phyloP scores from a whole-genome alignment of 2,888 invertebrate species.

The Druceiella hillmani region DNA sequence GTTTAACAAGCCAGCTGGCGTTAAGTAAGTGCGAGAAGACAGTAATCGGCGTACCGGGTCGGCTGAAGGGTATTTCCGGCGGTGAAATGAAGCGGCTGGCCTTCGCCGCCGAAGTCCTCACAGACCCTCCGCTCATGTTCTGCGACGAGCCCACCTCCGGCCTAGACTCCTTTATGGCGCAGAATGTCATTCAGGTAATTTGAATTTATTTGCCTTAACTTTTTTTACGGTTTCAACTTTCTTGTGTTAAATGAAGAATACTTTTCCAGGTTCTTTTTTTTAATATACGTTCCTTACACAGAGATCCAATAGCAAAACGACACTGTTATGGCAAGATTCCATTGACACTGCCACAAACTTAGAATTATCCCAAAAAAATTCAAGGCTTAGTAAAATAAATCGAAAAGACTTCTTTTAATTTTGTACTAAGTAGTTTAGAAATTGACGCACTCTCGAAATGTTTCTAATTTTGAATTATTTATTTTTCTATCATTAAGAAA shows the following conservation, averaged over 20 bases:
- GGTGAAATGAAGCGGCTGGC: slow-evolving; percentile 94
- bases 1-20: slow-evolving; percentile 59
- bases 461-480: too few relatives aligned
- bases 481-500: too few relatives aligned
- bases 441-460: too few relatives aligned
- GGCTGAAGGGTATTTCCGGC: slow-evolving; percentile 89
- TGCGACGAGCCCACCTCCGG: slow-evolving; percentile 98
- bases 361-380: slow-evolving; percentile 5
- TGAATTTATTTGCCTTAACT: too few relatives aligned
- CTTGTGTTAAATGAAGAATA: too few relatives aligned
- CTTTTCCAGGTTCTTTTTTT: too few relatives aligned
- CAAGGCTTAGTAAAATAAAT: background rate
- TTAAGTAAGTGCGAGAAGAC: slow-evolving; percentile 87
- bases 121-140: slow-evolving; percentile 91
- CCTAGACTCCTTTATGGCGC: slow-evolving; percentile 94
- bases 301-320: too few relatives aligned
- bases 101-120: slow-evolving; percentile 95
- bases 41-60: slow-evolving; percentile 82
- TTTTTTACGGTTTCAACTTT: too few relatives aligned
- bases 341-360: too few relatives aligned
- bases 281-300: too few relatives aligned
- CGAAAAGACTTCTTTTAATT: background rate
- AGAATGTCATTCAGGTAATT: slow-evolving; percentile 77
- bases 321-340: too few relatives aligned
- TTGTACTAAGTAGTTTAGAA: too few relatives aligned